Conservation (phyloP, 2,797 vertebrate species). For the Sebastes vulpes region DNA sequence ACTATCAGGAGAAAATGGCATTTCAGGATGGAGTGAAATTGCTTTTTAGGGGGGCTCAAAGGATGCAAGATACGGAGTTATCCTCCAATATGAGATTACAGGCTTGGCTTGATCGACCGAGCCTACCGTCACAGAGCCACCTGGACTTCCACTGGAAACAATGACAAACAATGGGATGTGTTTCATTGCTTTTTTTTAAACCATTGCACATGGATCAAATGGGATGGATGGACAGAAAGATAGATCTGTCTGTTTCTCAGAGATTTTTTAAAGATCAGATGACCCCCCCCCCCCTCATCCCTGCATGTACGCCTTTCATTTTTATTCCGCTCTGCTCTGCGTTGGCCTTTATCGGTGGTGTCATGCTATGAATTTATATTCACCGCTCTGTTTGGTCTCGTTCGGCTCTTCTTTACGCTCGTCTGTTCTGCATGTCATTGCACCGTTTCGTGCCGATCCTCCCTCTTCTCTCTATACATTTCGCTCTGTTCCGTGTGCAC, state of each 20-base stretch:
- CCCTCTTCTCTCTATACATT: neutral
- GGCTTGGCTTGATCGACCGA: slow-evolving; percentile 41
- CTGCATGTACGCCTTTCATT: slow-evolving; percentile 1
- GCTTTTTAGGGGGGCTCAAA: slow-evolving; percentile 34
- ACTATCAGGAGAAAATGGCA: slow-evolving; percentile 30
- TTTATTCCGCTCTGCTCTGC: slow-evolving; percentile 16
- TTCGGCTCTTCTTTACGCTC: neutral
- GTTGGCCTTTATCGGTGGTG: slow-evolving; percentile 5
- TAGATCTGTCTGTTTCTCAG: neutral
- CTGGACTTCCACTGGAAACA: slow-evolving; percentile 3
- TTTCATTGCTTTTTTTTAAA: neutral
- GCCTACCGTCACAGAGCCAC: slow-evolving; percentile 23
- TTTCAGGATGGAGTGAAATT: slow-evolving; percentile 55
- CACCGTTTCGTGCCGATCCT: neutral
- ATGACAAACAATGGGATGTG: slow-evolving; percentile 20
- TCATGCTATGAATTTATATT: slow-evolving; percentile 26
- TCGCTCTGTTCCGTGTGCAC: neutral
- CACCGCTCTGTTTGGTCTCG: neutral
- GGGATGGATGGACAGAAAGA: neutral
- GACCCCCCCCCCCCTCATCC: neutral
- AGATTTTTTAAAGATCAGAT: neutral
- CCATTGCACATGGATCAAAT: neutral
- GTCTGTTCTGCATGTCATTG: neutral
- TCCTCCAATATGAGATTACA: slow-evolving; percentile 66
- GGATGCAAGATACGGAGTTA: slow-evolving; percentile 43